phyloP scores from a whole-genome alignment of 2,113 vertebrate genomes.

The Triplophysa siluroides region DNA sequence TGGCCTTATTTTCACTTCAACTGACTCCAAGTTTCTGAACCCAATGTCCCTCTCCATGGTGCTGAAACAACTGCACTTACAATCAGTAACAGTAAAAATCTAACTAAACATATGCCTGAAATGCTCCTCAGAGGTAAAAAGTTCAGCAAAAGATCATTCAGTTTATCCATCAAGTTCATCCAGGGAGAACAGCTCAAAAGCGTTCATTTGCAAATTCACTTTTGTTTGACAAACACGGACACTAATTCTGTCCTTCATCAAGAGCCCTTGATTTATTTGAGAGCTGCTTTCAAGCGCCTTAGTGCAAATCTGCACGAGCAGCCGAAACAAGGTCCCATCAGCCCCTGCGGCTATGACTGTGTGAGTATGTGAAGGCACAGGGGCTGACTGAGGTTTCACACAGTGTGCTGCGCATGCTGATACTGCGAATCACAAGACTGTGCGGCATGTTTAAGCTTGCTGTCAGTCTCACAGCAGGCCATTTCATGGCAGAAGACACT shows the following conservation, averaged over 20 bases:
- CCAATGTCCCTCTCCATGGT: neutral
- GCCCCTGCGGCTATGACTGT: slow-evolving; percentile 13
- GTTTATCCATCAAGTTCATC: neutral
- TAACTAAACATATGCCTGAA: neutral
- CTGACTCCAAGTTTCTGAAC: slow-evolving; percentile 9
- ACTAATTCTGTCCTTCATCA: slow-evolving; percentile 30
- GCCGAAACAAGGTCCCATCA: slow-evolving; percentile 33
- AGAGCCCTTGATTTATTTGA: slow-evolving; percentile 44
- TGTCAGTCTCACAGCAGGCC: slow-evolving; percentile 45
- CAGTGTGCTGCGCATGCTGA: slow-evolving; percentile 22
- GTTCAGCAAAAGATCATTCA: neutral
- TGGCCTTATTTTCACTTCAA: neutral
- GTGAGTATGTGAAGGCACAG: slow-evolving; percentile 33
- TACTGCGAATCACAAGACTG: slow-evolving; percentile 21
- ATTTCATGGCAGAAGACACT: slow-evolving; percentile 62
- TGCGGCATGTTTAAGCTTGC: slow-evolving; percentile 37
- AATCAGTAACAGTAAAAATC: neutral
- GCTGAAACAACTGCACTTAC: slow-evolving; percentile 10
- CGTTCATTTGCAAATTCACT: neutral
- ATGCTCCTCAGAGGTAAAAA: neutral
- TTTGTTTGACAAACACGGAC: neutral
- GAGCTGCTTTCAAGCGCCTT: slow-evolving; percentile 32
- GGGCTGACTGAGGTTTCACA: slow-evolving; percentile 28
- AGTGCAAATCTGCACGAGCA: slow-evolving; percentile 33
- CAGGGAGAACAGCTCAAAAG: neutral